phyloP scores from a whole-genome alignment of 2,797 vertebrate genomes.

The Chelonia mydas region DNA sequence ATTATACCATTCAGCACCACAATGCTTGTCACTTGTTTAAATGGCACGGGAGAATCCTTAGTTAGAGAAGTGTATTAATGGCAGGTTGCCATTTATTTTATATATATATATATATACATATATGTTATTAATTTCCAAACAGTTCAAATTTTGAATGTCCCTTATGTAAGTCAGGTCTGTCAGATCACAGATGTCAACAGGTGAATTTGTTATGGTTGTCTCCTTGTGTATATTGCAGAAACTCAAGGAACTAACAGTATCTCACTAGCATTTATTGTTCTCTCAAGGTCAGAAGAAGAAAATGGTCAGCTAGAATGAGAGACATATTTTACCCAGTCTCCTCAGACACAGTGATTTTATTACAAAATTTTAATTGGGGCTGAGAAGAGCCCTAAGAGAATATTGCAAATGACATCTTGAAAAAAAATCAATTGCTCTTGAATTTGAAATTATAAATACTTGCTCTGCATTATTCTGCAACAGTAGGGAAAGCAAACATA shows the following conservation, averaged over 20 bases:
- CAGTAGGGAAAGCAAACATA: background rate
- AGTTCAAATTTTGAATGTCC: background rate
- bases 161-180: background rate
- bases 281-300: slow-evolving; percentile 21
- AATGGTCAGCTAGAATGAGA: background rate
- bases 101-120: too few species aligned
- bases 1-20: background rate
- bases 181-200: slow-evolving; percentile 20
- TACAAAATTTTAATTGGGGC: background rate
- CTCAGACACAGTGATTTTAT: background rate
- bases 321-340: background rate
- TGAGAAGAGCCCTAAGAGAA: background rate
- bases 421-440: background rate
- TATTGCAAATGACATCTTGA: background rate
- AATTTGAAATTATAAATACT: background rate
- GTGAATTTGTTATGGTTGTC: background rate
- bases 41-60: background rate
- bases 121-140: background rate
- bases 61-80: background rate
- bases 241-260: background rate
- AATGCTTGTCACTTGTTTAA: background rate
- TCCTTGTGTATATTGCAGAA: background rate
- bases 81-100: background rate
- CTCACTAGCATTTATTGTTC: slow-evolving; percentile 15
- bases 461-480: background rate